These are phyloP conservation scores for Prorops nasuta DNA, from an alignment of 1,140 invertebrate species.

Conservation along the genomic window DNA sequence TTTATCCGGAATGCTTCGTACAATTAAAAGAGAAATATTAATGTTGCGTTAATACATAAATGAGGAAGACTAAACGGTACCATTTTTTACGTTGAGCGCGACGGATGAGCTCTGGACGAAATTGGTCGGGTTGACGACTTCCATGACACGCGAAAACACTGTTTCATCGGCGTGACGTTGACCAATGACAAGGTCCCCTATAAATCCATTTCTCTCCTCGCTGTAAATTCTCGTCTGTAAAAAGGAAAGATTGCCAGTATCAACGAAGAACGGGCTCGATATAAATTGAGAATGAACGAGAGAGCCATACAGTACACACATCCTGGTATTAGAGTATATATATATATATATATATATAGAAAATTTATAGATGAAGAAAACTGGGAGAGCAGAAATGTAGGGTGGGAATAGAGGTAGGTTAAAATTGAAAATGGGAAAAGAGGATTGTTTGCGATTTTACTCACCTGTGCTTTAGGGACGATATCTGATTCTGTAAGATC, in stretches of 20 bases:
- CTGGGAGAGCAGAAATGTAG: no score
- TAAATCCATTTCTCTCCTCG: slow-evolving; percentile 30
- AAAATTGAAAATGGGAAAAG: no score
- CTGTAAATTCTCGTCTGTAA: slow-evolving; percentile 16
- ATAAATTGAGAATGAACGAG: no score
- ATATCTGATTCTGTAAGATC: not conserved
- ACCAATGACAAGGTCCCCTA: slow-evolving; percentile 42
- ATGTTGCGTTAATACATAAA: no score
- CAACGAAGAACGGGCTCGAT: no score
- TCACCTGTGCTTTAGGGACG: slow-evolving; percentile 2
- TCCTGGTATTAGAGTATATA: no score
- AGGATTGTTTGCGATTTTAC: not conserved
- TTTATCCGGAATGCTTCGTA: not conserved
- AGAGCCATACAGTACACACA: no score
- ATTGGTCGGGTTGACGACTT: slow-evolving; percentile 38
- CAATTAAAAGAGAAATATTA: no score
- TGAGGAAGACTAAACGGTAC: slow-evolving; percentile 16
- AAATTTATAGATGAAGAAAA: no score
- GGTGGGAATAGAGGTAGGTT: no score
- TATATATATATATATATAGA: no score
- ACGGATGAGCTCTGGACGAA: slow-evolving; percentile 25
- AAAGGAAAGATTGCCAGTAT: not conserved
- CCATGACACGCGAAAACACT: slow-evolving; percentile 36
- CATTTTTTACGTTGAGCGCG: slow-evolving; percentile 25
- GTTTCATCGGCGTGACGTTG: slow-evolving; percentile 37